phyloP scores from a whole-genome alignment of 2,888 invertebrate species.

The Zygothrica quintamaculata region DNA sequence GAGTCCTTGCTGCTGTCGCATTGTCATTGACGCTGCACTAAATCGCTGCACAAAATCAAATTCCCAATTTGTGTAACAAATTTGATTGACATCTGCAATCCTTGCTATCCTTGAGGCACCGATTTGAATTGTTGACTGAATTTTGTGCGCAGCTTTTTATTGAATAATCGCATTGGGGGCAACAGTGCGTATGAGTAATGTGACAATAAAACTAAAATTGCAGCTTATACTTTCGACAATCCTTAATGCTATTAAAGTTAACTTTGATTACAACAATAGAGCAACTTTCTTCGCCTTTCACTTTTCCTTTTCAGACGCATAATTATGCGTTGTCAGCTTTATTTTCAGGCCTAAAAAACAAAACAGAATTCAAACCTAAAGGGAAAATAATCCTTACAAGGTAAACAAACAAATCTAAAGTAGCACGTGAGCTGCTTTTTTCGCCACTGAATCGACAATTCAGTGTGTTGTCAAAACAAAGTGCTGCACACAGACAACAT shows the following conservation, averaged over 20 bases:
- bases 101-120: too few relatives aligned
- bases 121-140: too few relatives aligned
- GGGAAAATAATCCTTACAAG: conserved; percentile 31
- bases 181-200: conserved; percentile 37
- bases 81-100: conserved; percentile 62
- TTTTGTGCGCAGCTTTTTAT: conserved; percentile 24
- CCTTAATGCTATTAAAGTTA: neutral
- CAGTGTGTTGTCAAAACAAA: conserved; percentile 70
- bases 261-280: neutral
- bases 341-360: too few relatives aligned
- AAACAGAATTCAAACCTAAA: conserved; percentile 14
- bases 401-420: conserved; percentile 64
- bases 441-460: conserved; percentile 54
- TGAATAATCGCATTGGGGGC: too few relatives aligned
- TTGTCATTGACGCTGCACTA: conserved; percentile 38
- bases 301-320: too few relatives aligned
- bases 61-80: conserved; percentile 50
- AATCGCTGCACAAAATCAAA: conserved; percentile 58
- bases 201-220: neutral
- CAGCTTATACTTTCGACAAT: neutral
- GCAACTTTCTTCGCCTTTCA: too few relatives aligned
- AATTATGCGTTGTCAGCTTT: too few relatives aligned
- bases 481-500: conserved; percentile 45
- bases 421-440: conserved; percentile 54
- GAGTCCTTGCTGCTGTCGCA: neutral